Evolutionary conservation across 1,140 invertebrate species (phyloP).

Genomic region (Amyelois transitella): DNA sequence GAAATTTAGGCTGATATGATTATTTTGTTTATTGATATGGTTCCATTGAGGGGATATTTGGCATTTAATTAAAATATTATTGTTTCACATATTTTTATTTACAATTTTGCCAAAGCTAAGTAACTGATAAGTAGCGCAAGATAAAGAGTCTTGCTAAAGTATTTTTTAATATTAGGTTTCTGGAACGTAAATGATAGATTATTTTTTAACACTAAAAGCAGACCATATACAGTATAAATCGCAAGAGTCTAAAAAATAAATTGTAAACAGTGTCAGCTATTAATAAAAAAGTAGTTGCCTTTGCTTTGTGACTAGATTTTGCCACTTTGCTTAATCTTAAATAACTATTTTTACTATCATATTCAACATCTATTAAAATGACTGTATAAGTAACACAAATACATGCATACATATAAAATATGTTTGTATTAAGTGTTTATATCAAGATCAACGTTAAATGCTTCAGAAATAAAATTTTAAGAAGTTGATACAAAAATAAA

Average conservation of each 20-base stretch:
- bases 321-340: not conserved
- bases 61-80: too few relatives aligned
- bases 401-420: constrained; percentile 17
- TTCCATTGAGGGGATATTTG: not conserved
- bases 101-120: too few relatives aligned
- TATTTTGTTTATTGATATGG: not conserved
- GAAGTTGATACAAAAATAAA: constrained; percentile 17
- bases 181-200: too few relatives aligned
- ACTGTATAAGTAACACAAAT: constrained; percentile 34
- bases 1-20: not conserved
- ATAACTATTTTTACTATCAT: constrained; percentile 3
- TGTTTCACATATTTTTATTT: too few relatives aligned
- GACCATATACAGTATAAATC: too few relatives aligned
- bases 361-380: constrained; percentile 40
- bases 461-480: constrained; percentile 12
- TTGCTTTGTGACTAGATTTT: not conserved
- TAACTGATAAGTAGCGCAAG: too few relatives aligned
- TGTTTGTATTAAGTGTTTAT: too few relatives aligned
- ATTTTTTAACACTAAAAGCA: too few relatives aligned
- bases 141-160: too few relatives aligned
- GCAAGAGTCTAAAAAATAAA: too few relatives aligned
- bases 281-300: not conserved
- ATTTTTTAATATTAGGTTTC: too few relatives aligned
- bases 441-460: constrained; percentile 39
- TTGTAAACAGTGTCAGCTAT: too few relatives aligned